These are phyloP conservation scores for Xestia c-nigrum DNA, from an alignment of 2,888 invertebrate genomes.

Conservation along the genomic window DNA sequence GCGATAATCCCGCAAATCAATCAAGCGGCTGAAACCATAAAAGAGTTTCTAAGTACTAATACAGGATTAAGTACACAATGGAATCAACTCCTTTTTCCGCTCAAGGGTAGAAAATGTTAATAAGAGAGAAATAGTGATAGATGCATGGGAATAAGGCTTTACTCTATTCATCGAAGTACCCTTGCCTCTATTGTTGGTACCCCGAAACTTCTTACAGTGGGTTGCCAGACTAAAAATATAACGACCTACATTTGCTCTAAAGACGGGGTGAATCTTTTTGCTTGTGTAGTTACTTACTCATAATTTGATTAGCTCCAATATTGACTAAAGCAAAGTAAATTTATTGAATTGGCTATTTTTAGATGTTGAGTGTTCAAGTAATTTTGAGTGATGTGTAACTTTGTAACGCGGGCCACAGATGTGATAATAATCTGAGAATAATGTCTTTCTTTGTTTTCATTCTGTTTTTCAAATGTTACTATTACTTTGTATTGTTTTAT, in stretches of 20 bases:
- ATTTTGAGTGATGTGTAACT: background rate
- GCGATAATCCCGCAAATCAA: constrained; percentile 5
- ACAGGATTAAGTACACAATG: constrained; percentile 35
- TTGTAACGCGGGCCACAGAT: background rate
- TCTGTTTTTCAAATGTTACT: background rate
- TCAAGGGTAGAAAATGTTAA: constrained; percentile 58
- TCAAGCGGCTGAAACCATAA: constrained; percentile 19
- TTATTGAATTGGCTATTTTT: background rate
- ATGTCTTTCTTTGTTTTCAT: background rate
- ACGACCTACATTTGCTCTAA: background rate
- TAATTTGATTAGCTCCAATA: constrained; percentile 25
- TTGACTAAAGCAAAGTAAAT: constrained; percentile 14
- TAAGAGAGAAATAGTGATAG: constrained; percentile 70
- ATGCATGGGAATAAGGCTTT: constrained; percentile 72
- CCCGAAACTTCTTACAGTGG: background rate
- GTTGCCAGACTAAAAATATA: constrained; percentile 13
- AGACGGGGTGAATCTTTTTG: constrained; percentile 19
- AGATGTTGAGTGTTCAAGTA: background rate
- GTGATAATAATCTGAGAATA: background rate
- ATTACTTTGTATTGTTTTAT: background rate
- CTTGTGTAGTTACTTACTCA: background rate
- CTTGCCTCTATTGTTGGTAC: constrained; percentile 23
- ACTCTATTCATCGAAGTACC: constrained; percentile 72
- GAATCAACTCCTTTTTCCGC: constrained; percentile 8
- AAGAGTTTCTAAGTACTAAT: constrained; percentile 38